These are phyloP conservation scores for Danio aesculapii DNA, from an alignment of 2,797 vertebrate species.

Conservation along the genomic window DNA sequence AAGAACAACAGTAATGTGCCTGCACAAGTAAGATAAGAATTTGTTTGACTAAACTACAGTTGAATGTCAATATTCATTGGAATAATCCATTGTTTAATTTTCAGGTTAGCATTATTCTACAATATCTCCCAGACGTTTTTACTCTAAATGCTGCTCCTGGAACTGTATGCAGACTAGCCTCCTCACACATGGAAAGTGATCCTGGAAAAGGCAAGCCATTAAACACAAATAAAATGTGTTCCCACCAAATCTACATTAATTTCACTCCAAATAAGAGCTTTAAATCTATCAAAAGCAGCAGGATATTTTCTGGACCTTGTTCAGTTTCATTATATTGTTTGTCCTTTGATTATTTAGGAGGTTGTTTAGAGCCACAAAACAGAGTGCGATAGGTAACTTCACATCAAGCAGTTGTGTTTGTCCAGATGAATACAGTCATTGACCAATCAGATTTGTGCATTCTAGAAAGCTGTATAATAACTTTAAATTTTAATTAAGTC, in stretches of 20 bases:
- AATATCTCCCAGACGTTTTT: slow-evolving; percentile 80
- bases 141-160: slow-evolving; percentile 73
- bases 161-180: slow-evolving; percentile 69
- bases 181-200: slow-evolving; percentile 55
- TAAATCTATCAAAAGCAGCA: not conserved
- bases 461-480: not conserved
- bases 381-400: not conserved
- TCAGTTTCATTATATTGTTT: not conserved
- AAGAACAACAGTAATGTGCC: slow-evolving; percentile 80
- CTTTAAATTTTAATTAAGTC: not conserved
- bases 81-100: slow-evolving; percentile 36
- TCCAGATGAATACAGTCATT: not conserved
- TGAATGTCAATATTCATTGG: not conserved
- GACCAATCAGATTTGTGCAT: not conserved
- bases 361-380: not conserved
- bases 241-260: no score
- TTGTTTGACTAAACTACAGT: not conserved
- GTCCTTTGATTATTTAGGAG: not conserved
- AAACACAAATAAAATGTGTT: not conserved
- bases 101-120: slow-evolving; percentile 84
- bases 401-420: not conserved
- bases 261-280: slow-evolving; percentile 1
- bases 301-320: not conserved
- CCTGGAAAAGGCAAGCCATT: slow-evolving; percentile 68
- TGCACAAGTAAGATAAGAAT: slow-evolving; percentile 67